A percentile compares a stretch with the other conserved stretches of the same genome.
These are phyloP conservation scores for sheep (Ovis aries) DNA, from an alignment of 2,113 vertebrate species.

Conservation along the genomic window ARS-UI_Ramb_v3.0 NC_056054.1:169710001-169710500, in stretches of 20 bases:
- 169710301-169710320: not conserved
- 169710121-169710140: too few relatives aligned
- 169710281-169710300: conserved; percentile 42
- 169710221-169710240: not conserved
- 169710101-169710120: too few relatives aligned
- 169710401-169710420: not conserved
- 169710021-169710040: too few relatives aligned
- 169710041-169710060: too few relatives aligned
- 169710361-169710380: not conserved
- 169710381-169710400: not conserved
- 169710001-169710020: too few relatives aligned
- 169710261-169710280: not conserved
- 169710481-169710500: not conserved
- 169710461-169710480: not conserved
- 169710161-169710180: too few relatives aligned
- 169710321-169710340: conserved; percentile 23
- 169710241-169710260: conserved; percentile 21
- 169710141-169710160: too few relatives aligned
- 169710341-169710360: not conserved
- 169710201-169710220: too few relatives aligned
- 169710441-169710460: not conserved
- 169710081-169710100: too few relatives aligned
- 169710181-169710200: too few relatives aligned
- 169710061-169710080: too few relatives aligned
- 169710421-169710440: not conserved